phyloP scores from a whole-genome alignment of 2,113 vertebrate species.

The Galemys pyrenaicus region DNA sequence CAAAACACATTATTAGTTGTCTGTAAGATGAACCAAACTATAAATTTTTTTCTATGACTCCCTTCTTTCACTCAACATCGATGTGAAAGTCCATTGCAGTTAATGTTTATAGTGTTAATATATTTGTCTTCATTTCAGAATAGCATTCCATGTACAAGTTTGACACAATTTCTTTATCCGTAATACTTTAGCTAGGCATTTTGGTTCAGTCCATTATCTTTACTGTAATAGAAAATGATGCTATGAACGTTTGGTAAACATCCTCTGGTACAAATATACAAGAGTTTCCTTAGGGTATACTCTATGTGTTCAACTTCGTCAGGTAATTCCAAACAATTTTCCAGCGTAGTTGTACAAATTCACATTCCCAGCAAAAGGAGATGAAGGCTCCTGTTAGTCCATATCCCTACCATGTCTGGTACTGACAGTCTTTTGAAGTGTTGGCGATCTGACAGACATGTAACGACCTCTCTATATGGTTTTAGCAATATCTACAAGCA shows the following conservation, averaged over 20 bases:
- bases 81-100: background rate
- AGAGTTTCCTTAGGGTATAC: background rate
- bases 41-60: background rate
- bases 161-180: conserved; percentile 1
- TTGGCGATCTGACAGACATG: background rate
- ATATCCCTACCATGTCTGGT: background rate
- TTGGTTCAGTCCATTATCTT: background rate
- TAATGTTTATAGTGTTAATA: background rate
- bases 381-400: background rate
- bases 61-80: background rate
- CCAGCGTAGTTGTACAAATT: background rate
- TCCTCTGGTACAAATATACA: background rate
- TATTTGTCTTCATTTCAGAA: conserved; percentile 27
- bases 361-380: background rate
- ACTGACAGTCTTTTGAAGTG: background rate
- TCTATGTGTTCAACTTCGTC: background rate
- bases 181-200: background rate
- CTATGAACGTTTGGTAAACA: background rate
- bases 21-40: background rate
- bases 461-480: background rate
- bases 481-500: background rate
- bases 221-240: conserved; percentile 19
- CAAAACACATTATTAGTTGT: background rate
- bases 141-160: background rate
- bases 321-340: conserved; percentile 27